These are phyloP conservation scores for Ageneiosus marmoratus DNA, from an alignment of 2,113 vertebrate genomes.

Conservation along the genomic window DNA sequence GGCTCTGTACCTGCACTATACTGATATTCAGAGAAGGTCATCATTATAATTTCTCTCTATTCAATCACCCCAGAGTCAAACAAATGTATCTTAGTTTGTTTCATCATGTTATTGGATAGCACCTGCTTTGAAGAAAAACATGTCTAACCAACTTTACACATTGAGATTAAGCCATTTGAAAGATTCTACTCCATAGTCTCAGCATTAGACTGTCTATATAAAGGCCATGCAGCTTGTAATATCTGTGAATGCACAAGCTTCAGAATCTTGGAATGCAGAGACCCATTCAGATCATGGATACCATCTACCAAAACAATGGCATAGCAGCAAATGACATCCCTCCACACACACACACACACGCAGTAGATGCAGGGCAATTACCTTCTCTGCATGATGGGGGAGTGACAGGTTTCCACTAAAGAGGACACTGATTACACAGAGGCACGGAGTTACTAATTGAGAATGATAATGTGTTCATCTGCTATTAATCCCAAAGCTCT, in stretches of 20 bases:
- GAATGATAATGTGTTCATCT: background rate
- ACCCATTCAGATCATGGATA: background rate
- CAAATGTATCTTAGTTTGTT: background rate
- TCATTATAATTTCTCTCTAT: background rate
- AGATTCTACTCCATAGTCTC: background rate
- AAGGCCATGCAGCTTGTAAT: background rate
- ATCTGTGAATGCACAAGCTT: background rate
- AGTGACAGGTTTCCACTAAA: background rate
- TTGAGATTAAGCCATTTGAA: background rate
- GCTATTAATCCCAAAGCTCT: background rate
- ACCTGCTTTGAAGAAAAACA: no score
- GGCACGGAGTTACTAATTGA: background rate
- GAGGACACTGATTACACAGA: slow-evolving; percentile 2
- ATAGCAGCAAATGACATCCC: background rate
- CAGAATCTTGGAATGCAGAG: no score
- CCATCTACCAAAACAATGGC: background rate
- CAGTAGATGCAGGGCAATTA: background rate
- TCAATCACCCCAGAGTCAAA: background rate
- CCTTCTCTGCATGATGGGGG: background rate
- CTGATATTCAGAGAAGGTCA: background rate
- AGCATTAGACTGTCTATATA: background rate
- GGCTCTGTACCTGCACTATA: no score
- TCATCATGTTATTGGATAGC: background rate
- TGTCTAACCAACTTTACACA: background rate
- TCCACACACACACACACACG: background rate